A percentile compares a stretch with the other conserved stretches of the same genome.
Conservation (phyloP, 2,797 vertebrate species). For the Fundulus diaphanus region DNA sequence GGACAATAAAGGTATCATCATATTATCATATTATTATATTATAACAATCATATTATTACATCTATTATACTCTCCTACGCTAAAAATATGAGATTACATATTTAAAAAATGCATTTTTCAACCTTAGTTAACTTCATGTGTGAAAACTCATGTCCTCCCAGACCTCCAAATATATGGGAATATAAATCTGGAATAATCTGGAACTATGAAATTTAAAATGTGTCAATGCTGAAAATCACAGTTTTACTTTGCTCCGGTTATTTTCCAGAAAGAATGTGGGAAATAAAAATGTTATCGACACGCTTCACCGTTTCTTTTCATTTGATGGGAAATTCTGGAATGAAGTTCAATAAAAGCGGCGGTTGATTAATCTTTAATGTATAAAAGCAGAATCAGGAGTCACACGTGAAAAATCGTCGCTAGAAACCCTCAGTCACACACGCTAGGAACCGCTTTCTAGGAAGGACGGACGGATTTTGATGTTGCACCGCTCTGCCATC, state of each 20-base stretch:
- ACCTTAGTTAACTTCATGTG: no score
- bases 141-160: no score
- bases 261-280: not conserved
- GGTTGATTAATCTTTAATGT: not conserved
- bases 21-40: no score
- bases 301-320: not conserved
- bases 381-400: not conserved
- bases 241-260: not conserved
- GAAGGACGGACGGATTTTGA: not conserved
- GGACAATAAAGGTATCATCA: no score
- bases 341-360: not conserved
- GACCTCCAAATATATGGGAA: not conserved
- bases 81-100: no score
- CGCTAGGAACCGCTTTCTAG: not conserved
- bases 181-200: no score
- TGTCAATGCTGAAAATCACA: not conserved
- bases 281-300: not conserved
- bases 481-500: constrained; percentile 19
- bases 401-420: not conserved
- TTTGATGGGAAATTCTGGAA: not conserved
- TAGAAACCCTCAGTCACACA: not conserved
- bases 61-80: no score
- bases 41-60: no score
- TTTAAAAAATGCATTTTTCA: no score
- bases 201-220: no score